Conservation (phyloP, 2,797 vertebrate genomes). For the Acanthiza pusilla region DNA sequence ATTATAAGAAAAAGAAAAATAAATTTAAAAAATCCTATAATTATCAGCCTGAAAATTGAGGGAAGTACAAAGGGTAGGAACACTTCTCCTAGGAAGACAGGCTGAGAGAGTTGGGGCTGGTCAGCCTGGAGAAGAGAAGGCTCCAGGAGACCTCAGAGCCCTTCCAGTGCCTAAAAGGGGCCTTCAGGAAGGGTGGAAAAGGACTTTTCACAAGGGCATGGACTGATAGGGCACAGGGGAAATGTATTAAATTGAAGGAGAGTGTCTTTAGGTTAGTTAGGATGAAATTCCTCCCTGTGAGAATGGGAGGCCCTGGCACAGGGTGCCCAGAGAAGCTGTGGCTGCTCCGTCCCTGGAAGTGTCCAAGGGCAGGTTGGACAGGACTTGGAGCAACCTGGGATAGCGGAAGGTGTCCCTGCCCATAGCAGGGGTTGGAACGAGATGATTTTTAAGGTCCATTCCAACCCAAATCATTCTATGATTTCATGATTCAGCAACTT, state of each 20-base stretch:
- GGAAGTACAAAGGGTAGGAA: background rate
- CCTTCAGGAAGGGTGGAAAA: background rate
- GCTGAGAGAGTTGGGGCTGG: background rate
- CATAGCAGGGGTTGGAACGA: accelerated
- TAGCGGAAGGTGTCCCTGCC: background rate
- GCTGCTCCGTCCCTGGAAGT: background rate
- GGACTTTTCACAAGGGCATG: background rate
- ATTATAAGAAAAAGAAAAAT: background rate
- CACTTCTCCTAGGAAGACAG: background rate
- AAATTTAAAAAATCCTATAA: background rate
- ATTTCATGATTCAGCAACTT: background rate
- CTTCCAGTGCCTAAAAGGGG: background rate
- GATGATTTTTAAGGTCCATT: background rate
- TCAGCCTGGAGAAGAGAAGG: background rate
- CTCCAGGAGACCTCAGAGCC: background rate
- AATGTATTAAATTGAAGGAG: background rate
- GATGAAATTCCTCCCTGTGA: background rate
- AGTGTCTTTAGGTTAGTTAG: background rate
- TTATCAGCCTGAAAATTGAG: background rate
- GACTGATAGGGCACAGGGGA: background rate
- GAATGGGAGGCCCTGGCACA: background rate
- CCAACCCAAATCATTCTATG: background rate
- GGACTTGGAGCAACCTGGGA: accelerated
- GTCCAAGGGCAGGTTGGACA: background rate
- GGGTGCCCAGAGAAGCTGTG: background rate